Conservation (phyloP, 2,888 invertebrate genomes). For the Microctonus aethiopoides region DNA sequence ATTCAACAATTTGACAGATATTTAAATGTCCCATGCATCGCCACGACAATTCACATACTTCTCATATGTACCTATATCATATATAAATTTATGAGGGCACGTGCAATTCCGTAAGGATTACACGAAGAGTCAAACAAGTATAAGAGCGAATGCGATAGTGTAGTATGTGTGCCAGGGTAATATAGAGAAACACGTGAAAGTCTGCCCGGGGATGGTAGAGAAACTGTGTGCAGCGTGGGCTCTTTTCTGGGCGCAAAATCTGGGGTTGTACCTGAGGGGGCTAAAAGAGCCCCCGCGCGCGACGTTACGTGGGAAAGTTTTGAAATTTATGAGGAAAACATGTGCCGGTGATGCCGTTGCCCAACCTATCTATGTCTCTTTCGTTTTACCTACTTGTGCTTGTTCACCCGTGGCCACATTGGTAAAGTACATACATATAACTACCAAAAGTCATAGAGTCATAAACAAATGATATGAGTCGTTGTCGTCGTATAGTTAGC, state of each 20-base stretch:
- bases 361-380: not conserved
- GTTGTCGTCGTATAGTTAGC: not conserved
- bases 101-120: constrained; percentile 49
- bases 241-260: constrained; percentile 12
- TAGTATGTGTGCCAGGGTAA: not conserved
- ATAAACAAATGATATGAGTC: constrained; percentile 54
- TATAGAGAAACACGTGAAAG: not conserved
- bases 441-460: constrained; percentile 40
- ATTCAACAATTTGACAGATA: too few species aligned
- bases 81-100: constrained; percentile 50
- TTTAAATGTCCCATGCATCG: too few species aligned
- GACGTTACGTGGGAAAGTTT: constrained; percentile 50
- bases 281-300: constrained; percentile 18
- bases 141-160: not conserved
- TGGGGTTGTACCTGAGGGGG: constrained; percentile 18
- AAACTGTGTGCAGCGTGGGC: constrained; percentile 5
- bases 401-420: not conserved
- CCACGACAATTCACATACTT: too few species aligned
- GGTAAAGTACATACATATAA: constrained; percentile 50
- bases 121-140: constrained; percentile 18
- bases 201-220: not conserved
- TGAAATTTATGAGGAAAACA: constrained; percentile 60
- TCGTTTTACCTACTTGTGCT: constrained; percentile 1
- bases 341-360: constrained; percentile 44
- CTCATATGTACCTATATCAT: not conserved